Conservation (phyloP, 1,140 invertebrate genomes). For the Lethrus apterus region DNA sequence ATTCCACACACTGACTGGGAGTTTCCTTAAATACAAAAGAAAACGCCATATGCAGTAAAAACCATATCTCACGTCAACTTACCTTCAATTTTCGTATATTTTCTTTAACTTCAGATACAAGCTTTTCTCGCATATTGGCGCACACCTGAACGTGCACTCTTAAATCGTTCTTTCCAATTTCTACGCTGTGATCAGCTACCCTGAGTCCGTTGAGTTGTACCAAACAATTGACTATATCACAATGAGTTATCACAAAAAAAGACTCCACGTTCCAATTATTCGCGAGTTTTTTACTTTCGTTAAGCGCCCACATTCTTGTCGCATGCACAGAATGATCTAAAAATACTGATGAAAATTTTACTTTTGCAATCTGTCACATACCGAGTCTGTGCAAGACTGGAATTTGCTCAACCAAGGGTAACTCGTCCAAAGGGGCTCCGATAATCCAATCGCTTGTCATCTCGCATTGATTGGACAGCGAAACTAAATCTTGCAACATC, state of each 20-base stretch:
- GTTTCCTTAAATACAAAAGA: conserved; percentile 47
- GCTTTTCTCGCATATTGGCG: conserved; percentile 66
- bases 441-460: conserved; percentile 56
- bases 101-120: conserved; percentile 65
- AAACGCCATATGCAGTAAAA: background rate
- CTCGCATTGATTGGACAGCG: conserved; percentile 60
- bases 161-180: conserved; percentile 42
- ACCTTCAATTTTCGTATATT: conserved; percentile 68
- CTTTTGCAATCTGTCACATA: no score
- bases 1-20: conserved; percentile 58
- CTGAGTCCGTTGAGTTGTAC: conserved; percentile 54
- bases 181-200: conserved; percentile 52
- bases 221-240: conserved; percentile 60
- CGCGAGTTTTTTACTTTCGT: conserved; percentile 58
- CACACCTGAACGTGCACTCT: conserved; percentile 55
- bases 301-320: conserved; percentile 62
- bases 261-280: conserved; percentile 64
- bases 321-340: conserved; percentile 69
- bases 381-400: conserved; percentile 66
- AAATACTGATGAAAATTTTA: conserved; percentile 18
- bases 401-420: conserved; percentile 72
- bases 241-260: conserved; percentile 46
- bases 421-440: conserved; percentile 56
- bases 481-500: conserved; percentile 55
- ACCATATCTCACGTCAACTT: conserved; percentile 10